Conservation (phyloP, 2,797 vertebrate species). For the Helicolenus hilgendorfi region DNA sequence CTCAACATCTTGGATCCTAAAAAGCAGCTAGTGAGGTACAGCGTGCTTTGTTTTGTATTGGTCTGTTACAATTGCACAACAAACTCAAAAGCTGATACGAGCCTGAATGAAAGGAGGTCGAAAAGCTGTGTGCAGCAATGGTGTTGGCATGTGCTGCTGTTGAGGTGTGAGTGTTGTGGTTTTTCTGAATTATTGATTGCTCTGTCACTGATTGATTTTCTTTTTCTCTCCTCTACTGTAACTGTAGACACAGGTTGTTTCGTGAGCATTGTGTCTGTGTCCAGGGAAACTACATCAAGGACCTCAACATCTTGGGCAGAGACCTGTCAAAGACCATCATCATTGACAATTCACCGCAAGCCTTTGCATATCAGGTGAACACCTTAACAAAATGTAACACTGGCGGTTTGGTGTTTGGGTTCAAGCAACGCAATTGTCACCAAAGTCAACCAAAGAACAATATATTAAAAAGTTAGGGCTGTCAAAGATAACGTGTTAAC, state of each 20-base stretch:
- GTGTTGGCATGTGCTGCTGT: slow-evolving; percentile 12
- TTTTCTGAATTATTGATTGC: slow-evolving; percentile 80
- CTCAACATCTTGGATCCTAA: slow-evolving; percentile 99
- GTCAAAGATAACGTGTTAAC: no score
- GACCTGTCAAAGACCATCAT: slow-evolving; percentile 99
- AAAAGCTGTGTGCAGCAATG: neutral
- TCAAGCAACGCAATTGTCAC: neutral
- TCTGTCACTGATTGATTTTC: slow-evolving; percentile 51
- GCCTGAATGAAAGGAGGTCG: neutral
- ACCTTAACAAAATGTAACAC: neutral
- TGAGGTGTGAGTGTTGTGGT: slow-evolving; percentile 78
- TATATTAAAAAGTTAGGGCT: neutral
- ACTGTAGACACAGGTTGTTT: slow-evolving; percentile 96
- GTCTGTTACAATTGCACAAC: neutral
- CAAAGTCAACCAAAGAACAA: neutral
- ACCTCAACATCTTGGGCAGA: slow-evolving; percentile 98
- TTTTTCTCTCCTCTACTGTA: slow-evolving; percentile 21
- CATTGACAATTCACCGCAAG: slow-evolving; percentile 99
- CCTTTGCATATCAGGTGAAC: slow-evolving; percentile 98
- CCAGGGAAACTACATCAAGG: slow-evolving; percentile 99
- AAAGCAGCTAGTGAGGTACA: slow-evolving; percentile 98
- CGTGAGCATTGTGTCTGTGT: slow-evolving; percentile 99
- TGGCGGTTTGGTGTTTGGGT: neutral
- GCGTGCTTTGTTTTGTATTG: neutral
- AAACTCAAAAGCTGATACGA: neutral